Evolutionary conservation across 1,140 invertebrate genomes (phyloP).

Genomic region (Drosophila eugracilis): DNA sequence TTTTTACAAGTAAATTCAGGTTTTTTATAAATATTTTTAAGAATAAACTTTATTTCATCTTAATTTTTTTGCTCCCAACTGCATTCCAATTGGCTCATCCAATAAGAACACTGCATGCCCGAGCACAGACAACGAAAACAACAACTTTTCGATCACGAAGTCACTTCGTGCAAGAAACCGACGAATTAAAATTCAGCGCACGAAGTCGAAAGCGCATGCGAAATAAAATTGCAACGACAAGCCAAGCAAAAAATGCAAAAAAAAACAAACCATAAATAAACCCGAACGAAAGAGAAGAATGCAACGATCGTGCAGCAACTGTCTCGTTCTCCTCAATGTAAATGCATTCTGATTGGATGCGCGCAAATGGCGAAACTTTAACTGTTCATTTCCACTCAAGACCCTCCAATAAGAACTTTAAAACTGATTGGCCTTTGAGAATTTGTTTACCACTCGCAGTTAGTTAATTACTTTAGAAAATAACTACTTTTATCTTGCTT

Average conservation of each 20-base stretch:
- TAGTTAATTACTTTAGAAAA: slow-evolving; percentile 7
- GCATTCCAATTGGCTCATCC: slow-evolving; percentile 15
- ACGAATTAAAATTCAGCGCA: slow-evolving; percentile 75
- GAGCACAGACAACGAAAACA: background rate
- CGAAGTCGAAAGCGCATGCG: slow-evolving; percentile 67
- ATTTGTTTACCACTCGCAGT: background rate
- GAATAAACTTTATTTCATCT: background rate
- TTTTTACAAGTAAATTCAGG: too few species aligned
- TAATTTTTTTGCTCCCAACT: background rate
- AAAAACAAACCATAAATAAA: slow-evolving; percentile 11
- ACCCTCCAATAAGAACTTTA: background rate
- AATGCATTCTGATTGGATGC: slow-evolving; percentile 56
- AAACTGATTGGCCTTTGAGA: background rate
- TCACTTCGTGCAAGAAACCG: slow-evolving; percentile 45
- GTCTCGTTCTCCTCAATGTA: background rate
- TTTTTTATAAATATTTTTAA: too few species aligned
- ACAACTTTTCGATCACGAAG: slow-evolving; percentile 15
- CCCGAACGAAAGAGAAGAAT: slow-evolving; percentile 15
- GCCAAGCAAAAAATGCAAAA: slow-evolving; percentile 16
- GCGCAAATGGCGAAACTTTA: slow-evolving; percentile 41
- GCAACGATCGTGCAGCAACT: slow-evolving; percentile 21
- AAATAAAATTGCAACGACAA: slow-evolving; percentile 58
- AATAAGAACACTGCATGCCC: slow-evolving; percentile 25
- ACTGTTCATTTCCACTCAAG: background rate
- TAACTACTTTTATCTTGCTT: background rate